A percentile compares a stretch with the other conserved stretches of the same genome.
Conservation (phyloP, 2,888 invertebrate genomes). For the Oxyteleia sp. region DNA sequence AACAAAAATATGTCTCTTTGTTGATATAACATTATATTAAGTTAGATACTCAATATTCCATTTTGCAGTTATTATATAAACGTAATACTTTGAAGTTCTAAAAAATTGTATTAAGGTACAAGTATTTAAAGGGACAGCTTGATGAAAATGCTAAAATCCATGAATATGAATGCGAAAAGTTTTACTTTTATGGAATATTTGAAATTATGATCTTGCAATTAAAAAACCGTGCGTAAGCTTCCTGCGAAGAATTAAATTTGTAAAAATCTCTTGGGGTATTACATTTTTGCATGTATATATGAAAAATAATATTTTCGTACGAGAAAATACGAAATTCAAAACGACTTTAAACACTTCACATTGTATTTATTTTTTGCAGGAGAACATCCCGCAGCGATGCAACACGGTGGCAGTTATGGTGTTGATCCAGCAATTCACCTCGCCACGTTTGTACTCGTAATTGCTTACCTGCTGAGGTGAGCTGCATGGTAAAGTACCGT, state of each 20-base stretch:
- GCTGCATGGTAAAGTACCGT: conserved; percentile 76
- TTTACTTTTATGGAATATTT: not conserved
- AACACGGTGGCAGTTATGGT: conserved; percentile 87
- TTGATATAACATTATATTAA: conserved; percentile 6
- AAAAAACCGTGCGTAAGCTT: not conserved
- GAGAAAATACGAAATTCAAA: too few species aligned
- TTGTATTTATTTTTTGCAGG: conserved; percentile 88
- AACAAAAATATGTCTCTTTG: too few species aligned
- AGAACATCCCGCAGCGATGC: conserved; percentile 96
- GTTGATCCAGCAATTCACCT: conserved; percentile 83
- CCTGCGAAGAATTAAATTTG: not conserved
- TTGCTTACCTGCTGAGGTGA: conserved; percentile 86
- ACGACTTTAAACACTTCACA: not conserved
- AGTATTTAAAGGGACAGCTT: conserved; percentile 26
- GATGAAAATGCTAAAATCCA: conserved; percentile 10
- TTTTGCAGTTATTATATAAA: conserved; percentile 26
- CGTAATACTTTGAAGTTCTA: conserved; percentile 11
- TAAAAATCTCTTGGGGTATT: not conserved
- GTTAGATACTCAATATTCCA: conserved; percentile 33
- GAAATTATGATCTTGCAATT: conserved; percentile 17
- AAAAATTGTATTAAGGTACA: conserved; percentile 25
- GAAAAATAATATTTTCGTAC: too few species aligned
- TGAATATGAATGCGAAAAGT: conserved; percentile 12
- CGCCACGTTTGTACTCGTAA: conserved; percentile 81
- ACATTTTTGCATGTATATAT: too few species aligned